Conservation (phyloP, 1,140 invertebrate genomes). For the Phortica variegata region DNA sequence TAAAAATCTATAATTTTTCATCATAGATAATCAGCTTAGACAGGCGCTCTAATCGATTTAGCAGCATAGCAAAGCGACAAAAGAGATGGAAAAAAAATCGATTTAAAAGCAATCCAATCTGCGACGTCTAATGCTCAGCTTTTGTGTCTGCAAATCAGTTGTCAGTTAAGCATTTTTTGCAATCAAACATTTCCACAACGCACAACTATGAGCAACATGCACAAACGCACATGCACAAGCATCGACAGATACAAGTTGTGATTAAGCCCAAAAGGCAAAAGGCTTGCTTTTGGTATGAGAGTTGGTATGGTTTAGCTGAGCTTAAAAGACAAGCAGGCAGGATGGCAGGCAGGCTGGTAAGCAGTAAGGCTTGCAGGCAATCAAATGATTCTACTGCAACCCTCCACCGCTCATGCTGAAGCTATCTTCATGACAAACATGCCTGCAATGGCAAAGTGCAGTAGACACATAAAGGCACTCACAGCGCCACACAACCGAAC, state of each 20-base stretch:
- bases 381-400: too few relatives aligned
- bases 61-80: slow-evolving; percentile 27
- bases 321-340: too few relatives aligned
- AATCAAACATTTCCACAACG: slow-evolving; percentile 38
- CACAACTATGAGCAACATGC: slow-evolving; percentile 29
- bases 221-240: slow-evolving; percentile 1
- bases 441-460: too few relatives aligned
- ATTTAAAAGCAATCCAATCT: slow-evolving; percentile 1
- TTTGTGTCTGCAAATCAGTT: slow-evolving; percentile 4
- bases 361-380: too few relatives aligned
- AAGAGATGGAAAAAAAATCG: slow-evolving; percentile 13
- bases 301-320: too few relatives aligned
- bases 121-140: not conserved
- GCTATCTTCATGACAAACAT: too few relatives aligned
- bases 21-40: not conserved
- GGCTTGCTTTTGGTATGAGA: too few relatives aligned
- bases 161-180: slow-evolving; percentile 30
- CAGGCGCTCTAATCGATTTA: slow-evolving; percentile 40
- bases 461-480: too few relatives aligned
- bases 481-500: too few relatives aligned
- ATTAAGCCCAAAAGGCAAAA: slow-evolving; percentile 2
- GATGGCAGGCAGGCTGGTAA: too few relatives aligned
- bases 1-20: slow-evolving; percentile 3
- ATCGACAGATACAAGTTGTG: slow-evolving; percentile 5
- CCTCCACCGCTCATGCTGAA: too few relatives aligned